phyloP scores from a whole-genome alignment of 2,888 invertebrate genomes.

The Pristionchus entomophagus region DNA sequence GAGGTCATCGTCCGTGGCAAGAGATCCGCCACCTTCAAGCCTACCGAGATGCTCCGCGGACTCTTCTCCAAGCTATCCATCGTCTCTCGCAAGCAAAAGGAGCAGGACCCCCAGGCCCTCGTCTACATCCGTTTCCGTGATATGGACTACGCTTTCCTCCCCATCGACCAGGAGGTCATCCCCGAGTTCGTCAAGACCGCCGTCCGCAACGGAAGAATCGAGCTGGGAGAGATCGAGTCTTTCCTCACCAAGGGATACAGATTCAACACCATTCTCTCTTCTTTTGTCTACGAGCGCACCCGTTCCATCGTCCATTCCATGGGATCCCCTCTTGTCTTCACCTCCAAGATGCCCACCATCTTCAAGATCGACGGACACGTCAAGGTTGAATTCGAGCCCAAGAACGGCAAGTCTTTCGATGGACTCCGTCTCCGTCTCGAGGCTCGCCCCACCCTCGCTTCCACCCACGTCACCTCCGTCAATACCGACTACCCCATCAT shows the following conservation, averaged over 20 bases:
- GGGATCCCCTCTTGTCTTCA: conserved; percentile 65
- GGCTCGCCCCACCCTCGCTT: conserved; percentile 46
- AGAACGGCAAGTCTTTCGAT: conserved; percentile 50
- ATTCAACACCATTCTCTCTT: conserved; percentile 44
- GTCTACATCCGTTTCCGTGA: conserved; percentile 63
- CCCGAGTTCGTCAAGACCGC: conserved; percentile 25
- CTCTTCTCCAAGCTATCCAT: conserved; percentile 63
- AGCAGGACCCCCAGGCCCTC: conserved; percentile 55
- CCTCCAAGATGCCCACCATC: conserved; percentile 57
- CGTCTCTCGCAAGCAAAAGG: conserved; percentile 53
- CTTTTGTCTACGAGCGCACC: conserved; percentile 54
- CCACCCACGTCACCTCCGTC: conserved; percentile 57
- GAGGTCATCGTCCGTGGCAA: conserved; percentile 59
- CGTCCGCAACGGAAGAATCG: conserved; percentile 2
- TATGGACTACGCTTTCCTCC: conserved; percentile 65
- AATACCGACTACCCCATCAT: conserved; percentile 61
- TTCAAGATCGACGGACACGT: conserved; percentile 46
- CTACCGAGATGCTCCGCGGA: conserved; percentile 53
- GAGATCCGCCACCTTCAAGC: conserved; percentile 34
- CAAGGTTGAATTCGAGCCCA: conserved; percentile 45
- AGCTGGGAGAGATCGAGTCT: conserved; percentile 43
- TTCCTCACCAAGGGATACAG: conserved; percentile 45
- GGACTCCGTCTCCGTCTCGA: conserved; percentile 47
- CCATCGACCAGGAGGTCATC: conserved; percentile 56
- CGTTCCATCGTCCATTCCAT: conserved; percentile 61